Evolutionary conservation across 2,113 vertebrate species (phyloP).

Genomic region (Mola mola): DNA sequence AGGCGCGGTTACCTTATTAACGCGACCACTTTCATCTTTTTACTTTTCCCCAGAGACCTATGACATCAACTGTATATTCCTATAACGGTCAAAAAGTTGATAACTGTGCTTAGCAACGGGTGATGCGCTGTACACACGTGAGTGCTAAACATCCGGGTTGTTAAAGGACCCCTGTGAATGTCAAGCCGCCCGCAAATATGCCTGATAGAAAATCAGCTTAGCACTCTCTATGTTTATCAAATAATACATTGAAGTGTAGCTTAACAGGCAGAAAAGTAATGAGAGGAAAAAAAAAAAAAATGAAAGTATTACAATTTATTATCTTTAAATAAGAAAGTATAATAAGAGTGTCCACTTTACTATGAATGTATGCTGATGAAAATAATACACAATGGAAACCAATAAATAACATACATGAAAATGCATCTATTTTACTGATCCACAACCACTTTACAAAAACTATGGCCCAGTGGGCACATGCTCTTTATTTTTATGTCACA

Average conservation of each 20-base stretch:
- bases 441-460: too few relatives aligned
- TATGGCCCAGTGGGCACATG: too few relatives aligned
- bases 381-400: too few relatives aligned
- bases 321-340: too few relatives aligned
- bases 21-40: slow-evolving; percentile 83
- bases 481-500: too few relatives aligned
- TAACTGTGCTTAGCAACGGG: slow-evolving; percentile 36
- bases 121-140: slow-evolving; percentile 53
- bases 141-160: slow-evolving; percentile 62
- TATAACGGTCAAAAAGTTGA: neutral
- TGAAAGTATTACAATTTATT: too few relatives aligned
- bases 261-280: neutral
- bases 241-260: too few relatives aligned
- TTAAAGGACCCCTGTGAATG: slow-evolving; percentile 41
- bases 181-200: slow-evolving; percentile 33
- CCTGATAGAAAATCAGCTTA: slow-evolving; percentile 59
- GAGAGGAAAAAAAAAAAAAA: neutral
- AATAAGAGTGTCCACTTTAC: too few relatives aligned
- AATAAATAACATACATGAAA: neutral
- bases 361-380: too few relatives aligned
- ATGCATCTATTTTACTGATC: neutral
- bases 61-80: neutral
- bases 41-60: neutral
- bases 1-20: slow-evolving; percentile 78
- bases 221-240: too few relatives aligned